Base-by-base conservation (phyloP, 2,797 vertebrate genomes). In the Cuniculus paca region DNA sequence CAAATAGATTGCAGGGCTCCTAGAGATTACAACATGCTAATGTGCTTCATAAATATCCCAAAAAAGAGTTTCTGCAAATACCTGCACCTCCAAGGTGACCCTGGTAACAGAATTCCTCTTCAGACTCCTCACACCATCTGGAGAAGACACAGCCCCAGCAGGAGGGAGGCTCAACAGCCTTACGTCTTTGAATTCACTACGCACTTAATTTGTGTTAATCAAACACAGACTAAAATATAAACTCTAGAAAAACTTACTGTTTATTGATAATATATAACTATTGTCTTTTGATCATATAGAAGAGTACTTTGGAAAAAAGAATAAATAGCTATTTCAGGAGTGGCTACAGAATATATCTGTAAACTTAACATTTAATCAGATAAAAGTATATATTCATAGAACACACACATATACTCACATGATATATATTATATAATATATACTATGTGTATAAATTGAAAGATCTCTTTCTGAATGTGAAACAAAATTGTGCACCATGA, bases 321-420 rank as follows among this genome's bases (percentile, higher is more conserved):
- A 74, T 22, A 52, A 42, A 70, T 79, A 88, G 83, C 60, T 75
- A 22, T 90, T 94, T 75, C 24, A 85, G 16, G 10, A 94, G 34
- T 86, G 20, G 22, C 36, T 92, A 72, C 19, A 86, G 63, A 88
- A 75, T 75, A 48, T 5, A 90, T 20, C 58, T 77, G 26, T 31
- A 72, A 94, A 45, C n/a, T 92, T 80, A 68, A 56, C n/a, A 74
- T 75, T 93, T 84, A 54, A 80, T 95, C 48, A 77, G 52, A 80
- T 70, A 58, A 70, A 88, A 90, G 8, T 74, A 26, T 84, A 84
- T 88, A 77, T 86, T 85, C 42, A 42, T 5, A 39, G 68, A 88
- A 68, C 17, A 54, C 10, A 34, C 45, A 6, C 50, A 82, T 45
- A 31, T 31, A 28, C 42, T 45, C 24, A 16, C 4, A 31, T 48